Conservation (phyloP, 2,888 invertebrate genomes). For the Lasius fuliginosus region DNA sequence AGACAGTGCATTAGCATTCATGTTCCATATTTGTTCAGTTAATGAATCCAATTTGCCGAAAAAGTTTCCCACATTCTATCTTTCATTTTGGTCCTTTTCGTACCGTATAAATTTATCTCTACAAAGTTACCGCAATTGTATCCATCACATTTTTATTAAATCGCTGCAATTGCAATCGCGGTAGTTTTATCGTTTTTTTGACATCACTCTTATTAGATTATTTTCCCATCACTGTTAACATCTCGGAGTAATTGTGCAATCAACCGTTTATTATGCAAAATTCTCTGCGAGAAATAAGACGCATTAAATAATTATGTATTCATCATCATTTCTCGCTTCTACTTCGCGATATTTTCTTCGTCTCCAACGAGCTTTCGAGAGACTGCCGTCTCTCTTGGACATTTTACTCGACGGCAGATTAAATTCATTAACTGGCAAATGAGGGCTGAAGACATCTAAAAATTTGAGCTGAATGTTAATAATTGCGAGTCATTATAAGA, state of each 20-base stretch:
- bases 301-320: slow-evolving; percentile 51
- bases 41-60: slow-evolving; percentile 51
- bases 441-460: slow-evolving; percentile 33
- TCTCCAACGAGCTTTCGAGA: slow-evolving; percentile 3
- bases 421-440: slow-evolving; percentile 49
- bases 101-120: slow-evolving; percentile 23
- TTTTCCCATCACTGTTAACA: background rate
- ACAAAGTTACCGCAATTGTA: background rate
- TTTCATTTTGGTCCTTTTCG: background rate
- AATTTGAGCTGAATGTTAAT: slow-evolving; percentile 52
- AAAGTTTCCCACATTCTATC: slow-evolving; percentile 29
- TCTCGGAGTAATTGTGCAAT: slow-evolving; percentile 19
- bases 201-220: slow-evolving; percentile 22
- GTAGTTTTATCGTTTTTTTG: background rate
- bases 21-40: slow-evolving; percentile 35
- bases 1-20: slow-evolving; percentile 36
- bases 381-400: slow-evolving; percentile 16
- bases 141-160: background rate
- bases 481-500: slow-evolving; percentile 45
- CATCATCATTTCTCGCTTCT: slow-evolving; percentile 12
- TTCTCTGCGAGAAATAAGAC: background rate
- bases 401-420: slow-evolving; percentile 41
- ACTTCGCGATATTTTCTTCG: slow-evolving; percentile 15
- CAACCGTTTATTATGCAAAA: slow-evolving; percentile 44
- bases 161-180: slow-evolving; percentile 6